Base-by-base conservation (phyloP, 2,113 vertebrate genomes). In the Aspiorhynchus laticeps region DNA sequence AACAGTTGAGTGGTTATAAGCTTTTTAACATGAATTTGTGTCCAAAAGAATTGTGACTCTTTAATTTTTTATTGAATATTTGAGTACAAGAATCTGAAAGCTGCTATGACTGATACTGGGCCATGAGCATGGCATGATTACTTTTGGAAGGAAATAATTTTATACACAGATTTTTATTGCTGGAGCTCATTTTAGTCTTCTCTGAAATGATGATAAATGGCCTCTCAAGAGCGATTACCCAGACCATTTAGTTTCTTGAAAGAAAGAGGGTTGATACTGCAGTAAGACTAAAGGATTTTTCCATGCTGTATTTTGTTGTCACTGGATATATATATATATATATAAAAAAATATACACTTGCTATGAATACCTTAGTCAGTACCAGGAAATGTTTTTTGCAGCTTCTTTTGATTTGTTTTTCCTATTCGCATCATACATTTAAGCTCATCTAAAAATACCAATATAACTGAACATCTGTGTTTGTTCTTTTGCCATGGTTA, bases 211-310 rank as follows among this genome's bases (percentile, higher is more conserved):
- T 28, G 74, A 48, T 1, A 26, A 76, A 15, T 48, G 74, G 41
- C 28, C n/a, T 76, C 41, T 76, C 41, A 28, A 76, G 74, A 48
- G 41, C 74, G 28, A n/a, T 76, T 76, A 76, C 41, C 74, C n/a
- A 28, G 41, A 76, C 6, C 41, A 46, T 76, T 76, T 48, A 26
- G 24, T 76, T 76, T 48, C 41, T 28, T 15, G 41, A 48, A 48
- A 46, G 41, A 46, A 75, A 46, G 11, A 14, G 12, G 24, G 14
- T 3, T 76, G 24, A 28, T 48, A 46, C 14, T 17, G 74, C 41
- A n/a, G 36, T n/a, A 24, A 41, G 11, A 41, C n/a, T 41, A 2
- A 74, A 74, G 71, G 10, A 33, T 24, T 75, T 75, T 43, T 43
- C 38, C 24, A 26, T 46, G 38, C 73, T 75, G 5, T 5, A 41